phyloP scores from a whole-genome alignment of 2,797 vertebrate species.

The Scomberomorus guttatus region DNA sequence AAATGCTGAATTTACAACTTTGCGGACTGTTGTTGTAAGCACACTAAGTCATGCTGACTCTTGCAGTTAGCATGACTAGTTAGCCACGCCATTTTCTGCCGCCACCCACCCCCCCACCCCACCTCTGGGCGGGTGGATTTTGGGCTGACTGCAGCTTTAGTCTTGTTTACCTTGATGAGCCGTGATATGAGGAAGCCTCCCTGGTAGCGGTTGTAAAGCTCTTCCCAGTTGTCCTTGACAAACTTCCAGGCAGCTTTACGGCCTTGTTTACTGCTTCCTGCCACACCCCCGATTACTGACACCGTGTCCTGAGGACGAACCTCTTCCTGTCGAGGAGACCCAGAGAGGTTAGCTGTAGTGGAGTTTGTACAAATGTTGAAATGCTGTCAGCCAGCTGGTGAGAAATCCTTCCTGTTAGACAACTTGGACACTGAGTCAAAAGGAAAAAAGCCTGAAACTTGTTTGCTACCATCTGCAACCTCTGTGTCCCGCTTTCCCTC shows the following conservation, averaged over 20 bases:
- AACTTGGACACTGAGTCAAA: not conserved
- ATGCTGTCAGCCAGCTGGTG: not conserved
- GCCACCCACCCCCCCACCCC: no score
- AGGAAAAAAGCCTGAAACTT: not conserved
- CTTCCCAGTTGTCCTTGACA: conserved; percentile 97
- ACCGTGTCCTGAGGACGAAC: conserved; percentile 99
- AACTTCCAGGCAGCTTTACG: conserved; percentile 98
- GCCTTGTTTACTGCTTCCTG: conserved; percentile 95
- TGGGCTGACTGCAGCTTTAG: not conserved
- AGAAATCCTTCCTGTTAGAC: no score
- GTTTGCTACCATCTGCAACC: no score
- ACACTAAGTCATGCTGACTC: no score
- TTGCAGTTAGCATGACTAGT: no score
- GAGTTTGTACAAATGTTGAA: not conserved
- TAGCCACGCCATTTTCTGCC: no score
- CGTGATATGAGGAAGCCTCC: conserved; percentile 98
- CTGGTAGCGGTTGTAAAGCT: conserved; percentile 97
- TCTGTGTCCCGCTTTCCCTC: no score
- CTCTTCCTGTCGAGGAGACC: conserved; percentile 88
- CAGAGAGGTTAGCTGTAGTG: not conserved
- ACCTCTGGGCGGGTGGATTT: no score
- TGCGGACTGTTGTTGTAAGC: no score
- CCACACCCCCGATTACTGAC: conserved; percentile 96
- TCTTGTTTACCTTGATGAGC: conserved; percentile 93
- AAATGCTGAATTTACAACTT: no score